Evolutionary conservation across 2,888 invertebrate species (phyloP).

Genomic region (Noctua pronuba): DNA sequence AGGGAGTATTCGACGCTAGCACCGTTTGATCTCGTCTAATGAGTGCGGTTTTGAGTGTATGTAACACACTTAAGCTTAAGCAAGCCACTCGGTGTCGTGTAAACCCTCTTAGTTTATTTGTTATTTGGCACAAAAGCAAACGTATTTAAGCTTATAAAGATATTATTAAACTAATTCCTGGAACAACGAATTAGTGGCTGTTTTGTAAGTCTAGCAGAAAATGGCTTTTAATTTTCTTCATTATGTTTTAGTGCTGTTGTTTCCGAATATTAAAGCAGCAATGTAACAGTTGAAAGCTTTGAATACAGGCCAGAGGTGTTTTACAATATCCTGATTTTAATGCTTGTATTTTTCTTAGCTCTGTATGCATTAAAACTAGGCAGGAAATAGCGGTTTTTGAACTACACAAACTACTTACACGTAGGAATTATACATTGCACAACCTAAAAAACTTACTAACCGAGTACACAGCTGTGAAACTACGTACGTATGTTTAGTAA

Average conservation of each 20-base stretch:
- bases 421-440: background rate
- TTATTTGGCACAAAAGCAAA: conserved; percentile 43
- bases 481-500: background rate
- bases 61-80: conserved; percentile 72
- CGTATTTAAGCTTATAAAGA: conserved; percentile 36
- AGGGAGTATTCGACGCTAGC: conserved; percentile 55
- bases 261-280: conserved; percentile 26
- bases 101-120: conserved; percentile 57
- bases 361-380: background rate
- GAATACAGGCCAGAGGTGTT: conserved; percentile 10
- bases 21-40: conserved; percentile 81
- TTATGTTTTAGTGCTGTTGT: conserved; percentile 43
- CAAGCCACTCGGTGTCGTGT: conserved; percentile 70
- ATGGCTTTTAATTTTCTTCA: conserved; percentile 51
- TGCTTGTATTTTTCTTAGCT: conserved; percentile 3
- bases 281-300: conserved; percentile 25
- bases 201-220: conserved; percentile 43
- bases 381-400: background rate
- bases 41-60: conserved; percentile 74
- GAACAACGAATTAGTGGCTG: conserved; percentile 52
- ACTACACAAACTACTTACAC: background rate
- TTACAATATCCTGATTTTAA: conserved; percentile 10
- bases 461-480: background rate
- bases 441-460: background rate
- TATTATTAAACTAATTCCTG: conserved; percentile 50